Base-by-base conservation (phyloP, 2,888 invertebrate species). In the Plebejus argus region DNA sequence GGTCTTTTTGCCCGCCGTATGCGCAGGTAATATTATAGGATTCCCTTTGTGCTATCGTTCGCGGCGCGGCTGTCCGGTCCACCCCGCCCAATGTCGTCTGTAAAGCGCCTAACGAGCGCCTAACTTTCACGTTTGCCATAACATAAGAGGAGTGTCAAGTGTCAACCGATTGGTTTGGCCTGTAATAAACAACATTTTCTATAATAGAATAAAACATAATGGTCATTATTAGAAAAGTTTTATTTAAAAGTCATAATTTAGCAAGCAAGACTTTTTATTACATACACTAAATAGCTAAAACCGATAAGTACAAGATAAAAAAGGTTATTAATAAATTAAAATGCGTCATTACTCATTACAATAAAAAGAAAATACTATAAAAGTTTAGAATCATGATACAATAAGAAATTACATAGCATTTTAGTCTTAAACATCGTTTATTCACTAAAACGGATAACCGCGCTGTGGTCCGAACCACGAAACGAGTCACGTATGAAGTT, bases 251-350 rank as follows among this genome's bases (percentile, higher is more conserved):
- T 49, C 15, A 74, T 74, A 53, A 53, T 66, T 49, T 53, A 74
- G 53, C 74, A 74, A 74, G 74, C 74, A 74, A 23, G 74, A 53
- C 53, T 49, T 74, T 74, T 18, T 23, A 53, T 74, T 53, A 23
- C 1, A 18, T 23, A 53, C 6, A 66, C 33, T 66, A 66, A 66
- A 28, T 66, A 2, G 66, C 15, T 66, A 33, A 66, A 15, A 18
- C 12, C 66, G 66, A 33, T 1, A n/a, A n/a, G n/a, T n/a, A 18
- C 6, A 28, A 6, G 1, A 20, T 1, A 4, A 33, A 66, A 28
- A 33, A 66, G 12, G 15, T 0, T 33, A 5, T 66, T 15, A 7
- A 74, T 18, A 12, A 23, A 72, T 49, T 72, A 72, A 72, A 72
- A 15, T 72, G 23, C 28, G 72, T 23, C 0, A 72, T 45, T 74